These are phyloP conservation scores for Ciconia stormi DNA, from an alignment of 2,113 vertebrate species.

Conservation along the genomic window DNA sequence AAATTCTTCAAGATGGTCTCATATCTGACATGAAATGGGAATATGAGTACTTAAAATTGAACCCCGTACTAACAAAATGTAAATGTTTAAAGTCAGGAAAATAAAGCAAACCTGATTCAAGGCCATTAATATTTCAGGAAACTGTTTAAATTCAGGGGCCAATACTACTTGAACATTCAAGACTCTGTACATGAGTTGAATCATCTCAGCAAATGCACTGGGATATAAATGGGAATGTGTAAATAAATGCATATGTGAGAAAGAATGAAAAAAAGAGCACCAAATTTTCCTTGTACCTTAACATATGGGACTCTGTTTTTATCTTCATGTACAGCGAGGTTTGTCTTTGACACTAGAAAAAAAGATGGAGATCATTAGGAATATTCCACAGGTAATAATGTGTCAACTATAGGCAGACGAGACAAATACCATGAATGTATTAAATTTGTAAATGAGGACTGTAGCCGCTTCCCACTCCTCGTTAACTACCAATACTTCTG, in stretches of 20 bases:
- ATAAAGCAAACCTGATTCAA: not conserved
- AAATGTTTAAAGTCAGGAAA: not conserved
- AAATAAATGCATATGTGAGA: not conserved
- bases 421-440: not conserved
- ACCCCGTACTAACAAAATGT: not conserved
- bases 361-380: not conserved
- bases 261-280: not conserved
- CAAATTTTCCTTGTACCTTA: slow-evolving; percentile 75
- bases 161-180: not conserved
- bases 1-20: not conserved
- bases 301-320: slow-evolving; percentile 89
- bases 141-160: not conserved
- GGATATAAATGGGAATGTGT: not conserved
- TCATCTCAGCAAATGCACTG: not conserved
- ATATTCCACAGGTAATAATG: not conserved
- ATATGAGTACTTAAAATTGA: not conserved
- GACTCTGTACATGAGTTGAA: not conserved
- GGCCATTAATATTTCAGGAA: slow-evolving; percentile 26
- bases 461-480: not conserved
- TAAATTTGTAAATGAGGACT: not conserved
- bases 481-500: fast-evolving
- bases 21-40: not conserved
- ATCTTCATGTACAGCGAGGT: slow-evolving; percentile 88
- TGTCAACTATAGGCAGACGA: not conserved
- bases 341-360: slow-evolving; percentile 85